Percentiles rank a stretch among this genome's conserved stretches.
Conservation (phyloP, 2,797 vertebrate species). For the Tenualosa ilisha region DNA sequence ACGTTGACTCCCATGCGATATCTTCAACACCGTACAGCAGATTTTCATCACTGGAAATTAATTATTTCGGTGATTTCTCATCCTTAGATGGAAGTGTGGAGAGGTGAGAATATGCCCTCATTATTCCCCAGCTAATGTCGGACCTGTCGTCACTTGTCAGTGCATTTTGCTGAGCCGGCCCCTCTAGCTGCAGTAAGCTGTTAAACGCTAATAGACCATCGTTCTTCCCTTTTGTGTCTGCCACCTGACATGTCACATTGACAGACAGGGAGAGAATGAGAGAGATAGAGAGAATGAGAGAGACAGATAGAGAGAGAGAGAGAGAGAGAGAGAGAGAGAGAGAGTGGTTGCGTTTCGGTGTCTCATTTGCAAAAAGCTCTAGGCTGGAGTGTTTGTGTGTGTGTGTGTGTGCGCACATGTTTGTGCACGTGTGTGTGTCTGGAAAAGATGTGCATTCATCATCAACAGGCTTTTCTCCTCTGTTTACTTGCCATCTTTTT, state of each 20-base stretch:
- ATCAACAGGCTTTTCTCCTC: slow-evolving; percentile 56
- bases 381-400: slow-evolving; percentile 49
- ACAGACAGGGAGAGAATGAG: slow-evolving; percentile 56
- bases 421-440: background rate
- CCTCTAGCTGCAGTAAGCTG: slow-evolving; percentile 47
- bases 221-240: slow-evolving; percentile 55
- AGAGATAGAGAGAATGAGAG: background rate
- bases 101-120: slow-evolving; percentile 53
- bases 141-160: slow-evolving; percentile 61
- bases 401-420: background rate
- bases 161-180: slow-evolving; percentile 64
- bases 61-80: slow-evolving; percentile 55
- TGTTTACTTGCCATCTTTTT: slow-evolving; percentile 58
- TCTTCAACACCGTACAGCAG: background rate
- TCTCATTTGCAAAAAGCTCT: slow-evolving; percentile 63
- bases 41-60: slow-evolving; percentile 15
- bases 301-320: background rate
- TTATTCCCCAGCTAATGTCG: slow-evolving; percentile 61
- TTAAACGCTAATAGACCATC: slow-evolving; percentile 68
- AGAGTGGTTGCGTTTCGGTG: background rate
- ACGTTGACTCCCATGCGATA: background rate
- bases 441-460: slow-evolving; percentile 59
- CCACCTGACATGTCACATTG: slow-evolving; percentile 57
- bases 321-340: background rate
- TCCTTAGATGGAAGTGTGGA: slow-evolving; percentile 33